Evolutionary conservation across 2,888 invertebrate genomes (phyloP).

Genomic region (Ischnus inquisitorius): DNA sequence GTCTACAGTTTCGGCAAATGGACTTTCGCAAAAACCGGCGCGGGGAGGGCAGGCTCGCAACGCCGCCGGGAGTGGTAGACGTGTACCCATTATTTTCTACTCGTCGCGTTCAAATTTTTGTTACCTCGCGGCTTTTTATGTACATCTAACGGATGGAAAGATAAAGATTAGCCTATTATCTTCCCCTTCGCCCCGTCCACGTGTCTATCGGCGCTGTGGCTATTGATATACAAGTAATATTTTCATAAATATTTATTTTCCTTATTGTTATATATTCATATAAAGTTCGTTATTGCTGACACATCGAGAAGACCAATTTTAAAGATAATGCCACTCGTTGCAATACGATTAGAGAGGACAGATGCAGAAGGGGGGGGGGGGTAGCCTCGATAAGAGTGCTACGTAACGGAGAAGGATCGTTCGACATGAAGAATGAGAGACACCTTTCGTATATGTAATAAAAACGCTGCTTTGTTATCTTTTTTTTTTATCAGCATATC

Average conservation of each 20-base stretch:
- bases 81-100: slow-evolving; percentile 51
- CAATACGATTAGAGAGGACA: slow-evolving; percentile 23
- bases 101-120: neutral
- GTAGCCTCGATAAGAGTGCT: slow-evolving; percentile 10
- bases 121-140: slow-evolving; percentile 15
- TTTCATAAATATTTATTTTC: slow-evolving; percentile 64
- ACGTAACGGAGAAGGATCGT: neutral
- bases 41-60: slow-evolving; percentile 3
- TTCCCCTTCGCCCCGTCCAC: neutral
- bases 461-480: slow-evolving; percentile 5
- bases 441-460: slow-evolving; percentile 8
- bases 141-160: slow-evolving; percentile 28
- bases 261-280: slow-evolving; percentile 49
- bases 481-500: slow-evolving; percentile 29
- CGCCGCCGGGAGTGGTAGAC: slow-evolving; percentile 47
- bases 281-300: slow-evolving; percentile 67
- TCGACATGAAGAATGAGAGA: slow-evolving; percentile 11
- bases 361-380: neutral
- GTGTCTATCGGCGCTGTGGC: slow-evolving; percentile 12
- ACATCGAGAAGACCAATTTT: slow-evolving; percentile 65
- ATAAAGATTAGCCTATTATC: neutral
- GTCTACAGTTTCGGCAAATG: neutral
- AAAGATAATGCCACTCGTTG: slow-evolving; percentile 54
- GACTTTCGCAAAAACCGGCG: slow-evolving; percentile 16
- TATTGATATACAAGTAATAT: slow-evolving; percentile 48